These are phyloP conservation scores for Himantopus leucocephalus DNA, from an alignment of 2,113 vertebrate species.

Conservation along the genomic window DNA sequence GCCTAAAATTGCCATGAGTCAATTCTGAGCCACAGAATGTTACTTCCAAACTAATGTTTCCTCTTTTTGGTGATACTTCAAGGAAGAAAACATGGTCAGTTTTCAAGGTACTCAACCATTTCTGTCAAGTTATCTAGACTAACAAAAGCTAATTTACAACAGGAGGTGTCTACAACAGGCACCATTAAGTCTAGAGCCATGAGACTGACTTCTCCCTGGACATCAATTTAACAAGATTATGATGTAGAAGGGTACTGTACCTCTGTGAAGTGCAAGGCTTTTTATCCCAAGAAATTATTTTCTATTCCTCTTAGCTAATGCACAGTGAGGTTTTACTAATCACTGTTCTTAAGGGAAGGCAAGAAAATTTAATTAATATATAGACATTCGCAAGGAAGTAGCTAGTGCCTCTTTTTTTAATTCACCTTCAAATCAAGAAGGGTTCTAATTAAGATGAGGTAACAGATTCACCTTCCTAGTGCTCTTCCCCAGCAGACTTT, in stretches of 20 bases:
- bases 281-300: slow-evolving; percentile 41
- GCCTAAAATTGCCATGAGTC: background rate
- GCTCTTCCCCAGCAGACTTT: background rate
- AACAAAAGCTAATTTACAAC: slow-evolving; percentile 53
- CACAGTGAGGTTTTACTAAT: background rate
- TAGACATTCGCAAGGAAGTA: background rate
- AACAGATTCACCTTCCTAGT: background rate
- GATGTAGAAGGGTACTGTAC: background rate
- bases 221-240: slow-evolving; percentile 38
- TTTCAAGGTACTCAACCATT: slow-evolving; percentile 58
- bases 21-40: background rate
- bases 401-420: background rate
- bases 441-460: background rate
- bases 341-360: background rate
- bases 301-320: background rate
- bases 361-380: background rate
- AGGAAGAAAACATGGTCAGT: slow-evolving; percentile 37
- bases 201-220: background rate
- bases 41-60: background rate
- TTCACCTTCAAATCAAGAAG: background rate
- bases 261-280: slow-evolving; percentile 3
- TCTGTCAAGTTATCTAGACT: slow-evolving; percentile 48
- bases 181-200: slow-evolving; percentile 68
- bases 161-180: slow-evolving; percentile 51
- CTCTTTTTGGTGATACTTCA: background rate